phyloP scores from a whole-genome alignment of 2,888 invertebrate genomes.

The Nyleta sp. region DNA sequence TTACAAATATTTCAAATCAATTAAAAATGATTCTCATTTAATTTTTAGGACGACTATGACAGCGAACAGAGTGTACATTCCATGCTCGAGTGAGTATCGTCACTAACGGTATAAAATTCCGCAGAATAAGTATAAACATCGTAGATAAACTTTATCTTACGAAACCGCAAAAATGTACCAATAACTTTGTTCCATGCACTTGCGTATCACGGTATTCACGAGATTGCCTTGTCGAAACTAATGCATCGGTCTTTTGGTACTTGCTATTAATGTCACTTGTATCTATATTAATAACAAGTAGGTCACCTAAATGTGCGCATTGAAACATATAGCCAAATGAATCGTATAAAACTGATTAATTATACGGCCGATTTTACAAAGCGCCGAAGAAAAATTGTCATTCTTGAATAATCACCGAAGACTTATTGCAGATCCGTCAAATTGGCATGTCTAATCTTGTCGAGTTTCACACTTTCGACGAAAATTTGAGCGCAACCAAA shows the following conservation, averaged over 20 bases:
- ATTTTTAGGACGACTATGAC: conserved; percentile 90
- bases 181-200: conserved; percentile 18
- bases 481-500: too few species aligned
- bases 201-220: conserved; percentile 20
- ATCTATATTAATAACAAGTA: conserved; percentile 71
- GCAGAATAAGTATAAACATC: conserved; percentile 49
- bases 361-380: conserved; percentile 11
- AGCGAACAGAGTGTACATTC: conserved; percentile 90
- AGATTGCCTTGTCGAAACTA: conserved; percentile 54
- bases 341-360: conserved; percentile 51
- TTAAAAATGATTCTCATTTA: conserved; percentile 65
- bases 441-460: background rate
- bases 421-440: background rate
- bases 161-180: conserved; percentile 34
- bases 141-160: conserved; percentile 46
- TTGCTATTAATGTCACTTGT: conserved; percentile 66
- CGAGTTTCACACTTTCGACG: too few species aligned
- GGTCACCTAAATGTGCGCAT: conserved; percentile 69
- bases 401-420: background rate
- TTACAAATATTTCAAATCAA: background rate
- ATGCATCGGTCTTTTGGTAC: conserved; percentile 60
- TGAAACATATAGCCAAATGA: conserved; percentile 58
- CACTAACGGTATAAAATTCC: conserved; percentile 48
- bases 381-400: background rate
- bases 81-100: conserved; percentile 89